Evolutionary conservation across 2,888 invertebrate species (phyloP).

Genomic region (Cosmorhoe ocellata): DNA sequence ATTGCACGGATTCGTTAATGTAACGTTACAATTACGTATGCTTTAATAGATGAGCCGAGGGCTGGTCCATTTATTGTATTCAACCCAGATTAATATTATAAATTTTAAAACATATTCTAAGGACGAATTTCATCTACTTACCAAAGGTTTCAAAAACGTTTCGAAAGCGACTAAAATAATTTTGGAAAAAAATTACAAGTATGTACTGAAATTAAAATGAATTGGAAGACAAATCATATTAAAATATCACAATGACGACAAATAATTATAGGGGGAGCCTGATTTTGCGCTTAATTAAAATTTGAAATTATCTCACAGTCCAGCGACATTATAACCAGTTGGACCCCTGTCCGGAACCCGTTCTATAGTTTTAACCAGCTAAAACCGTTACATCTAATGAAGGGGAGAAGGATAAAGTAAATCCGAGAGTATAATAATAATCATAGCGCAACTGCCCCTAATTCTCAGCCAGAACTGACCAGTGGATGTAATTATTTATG

Average conservation of each 20-base stretch:
- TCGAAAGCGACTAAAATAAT: no score
- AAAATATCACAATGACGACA: slow-evolving; percentile 12
- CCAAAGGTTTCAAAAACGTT: no score
- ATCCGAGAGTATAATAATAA: slow-evolving; percentile 71
- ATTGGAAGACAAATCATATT: neutral
- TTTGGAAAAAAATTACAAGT: no score
- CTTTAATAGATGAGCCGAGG: slow-evolving; percentile 57
- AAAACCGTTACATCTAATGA: slow-evolving; percentile 82
- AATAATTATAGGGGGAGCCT: slow-evolving; percentile 24
- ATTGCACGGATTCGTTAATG: slow-evolving; percentile 62
- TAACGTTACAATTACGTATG: slow-evolving; percentile 61
- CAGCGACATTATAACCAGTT: slow-evolving; percentile 68
- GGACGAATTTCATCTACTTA: slow-evolving; percentile 32
- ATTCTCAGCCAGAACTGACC: slow-evolving; percentile 65
- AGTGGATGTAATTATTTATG: slow-evolving; percentile 78
- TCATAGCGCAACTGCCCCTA: slow-evolving; percentile 75
- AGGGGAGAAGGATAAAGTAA: slow-evolving; percentile 76
- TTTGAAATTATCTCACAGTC: slow-evolving; percentile 72
- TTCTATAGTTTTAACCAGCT: slow-evolving; percentile 81
- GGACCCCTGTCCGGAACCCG: slow-evolving; percentile 72
- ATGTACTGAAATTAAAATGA: no score
- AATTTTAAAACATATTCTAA: slow-evolving; percentile 28
- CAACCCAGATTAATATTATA: slow-evolving; percentile 28
- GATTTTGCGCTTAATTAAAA: slow-evolving; percentile 63
- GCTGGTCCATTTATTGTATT: slow-evolving; percentile 45